These are phyloP conservation scores for Gouania willdenowi DNA, from an alignment of 2,797 vertebrate species.

Conservation along the genomic window DNA sequence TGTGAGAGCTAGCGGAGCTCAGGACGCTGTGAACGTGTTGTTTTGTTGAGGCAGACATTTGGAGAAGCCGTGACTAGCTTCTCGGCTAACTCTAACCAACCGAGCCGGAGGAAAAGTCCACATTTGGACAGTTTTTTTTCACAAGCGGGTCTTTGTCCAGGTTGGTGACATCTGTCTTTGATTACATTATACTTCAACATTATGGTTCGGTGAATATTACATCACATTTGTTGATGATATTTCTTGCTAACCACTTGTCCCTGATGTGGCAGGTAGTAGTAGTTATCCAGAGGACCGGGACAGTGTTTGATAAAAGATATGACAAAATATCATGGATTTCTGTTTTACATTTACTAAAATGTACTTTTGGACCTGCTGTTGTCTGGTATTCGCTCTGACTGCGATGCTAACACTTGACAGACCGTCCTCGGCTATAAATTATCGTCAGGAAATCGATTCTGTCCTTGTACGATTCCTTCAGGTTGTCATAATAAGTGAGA, in stretches of 20 bases:
- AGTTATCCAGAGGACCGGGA: too few species aligned
- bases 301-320: too few species aligned
- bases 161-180: constrained; percentile 13
- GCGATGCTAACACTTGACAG: too few species aligned
- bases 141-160: constrained; percentile 38
- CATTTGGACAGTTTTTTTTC: constrained; percentile 25
- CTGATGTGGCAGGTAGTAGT: neutral
- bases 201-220: neutral
- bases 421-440: too few species aligned
- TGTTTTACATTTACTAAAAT: too few species aligned
- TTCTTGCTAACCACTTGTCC: constrained; percentile 23
- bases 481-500: too few species aligned
- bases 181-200: neutral
- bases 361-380: too few species aligned
- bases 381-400: too few species aligned
- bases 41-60: constrained; percentile 50
- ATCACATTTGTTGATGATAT: constrained; percentile 12
- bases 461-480: too few species aligned
- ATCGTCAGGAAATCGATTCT: too few species aligned
- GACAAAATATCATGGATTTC: too few species aligned
- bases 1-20: constrained; percentile 10
- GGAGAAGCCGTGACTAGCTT: constrained; percentile 39
- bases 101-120: constrained; percentile 50
- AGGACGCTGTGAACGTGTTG: constrained; percentile 27
- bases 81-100: constrained; percentile 50